These are phyloP conservation scores for Congeria kusceri DNA, from an alignment of 2,888 invertebrate genomes.

Conservation along the genomic window DNA sequence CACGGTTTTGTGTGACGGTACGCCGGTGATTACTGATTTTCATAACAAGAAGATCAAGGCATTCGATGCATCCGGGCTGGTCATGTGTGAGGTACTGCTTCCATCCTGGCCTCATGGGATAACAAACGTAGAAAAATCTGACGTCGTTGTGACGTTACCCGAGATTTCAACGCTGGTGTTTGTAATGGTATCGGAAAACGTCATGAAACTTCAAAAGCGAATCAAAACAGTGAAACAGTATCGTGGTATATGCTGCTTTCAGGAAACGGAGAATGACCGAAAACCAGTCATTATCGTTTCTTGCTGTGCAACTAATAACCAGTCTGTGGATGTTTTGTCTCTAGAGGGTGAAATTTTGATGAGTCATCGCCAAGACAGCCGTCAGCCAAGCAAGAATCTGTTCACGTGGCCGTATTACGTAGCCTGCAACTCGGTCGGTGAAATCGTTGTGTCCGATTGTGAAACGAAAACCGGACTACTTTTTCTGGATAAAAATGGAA, in stretches of 20 bases:
- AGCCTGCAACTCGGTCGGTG: constrained; percentile 61
- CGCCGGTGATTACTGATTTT: constrained; percentile 72
- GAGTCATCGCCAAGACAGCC: constrained; percentile 66
- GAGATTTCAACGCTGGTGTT: constrained; percentile 71
- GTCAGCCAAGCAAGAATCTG: constrained; percentile 62
- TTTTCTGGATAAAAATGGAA: constrained; percentile 63
- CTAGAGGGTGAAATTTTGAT: constrained; percentile 68
- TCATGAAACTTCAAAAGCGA: constrained; percentile 66
- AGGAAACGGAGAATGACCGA: constrained; percentile 37
- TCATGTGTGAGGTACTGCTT: constrained; percentile 67
- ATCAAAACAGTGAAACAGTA: constrained; percentile 72
- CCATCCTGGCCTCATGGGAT: constrained; percentile 74
- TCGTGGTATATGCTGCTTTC: constrained; percentile 67
- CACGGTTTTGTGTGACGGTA: constrained; percentile 70
- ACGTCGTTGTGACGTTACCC: constrained; percentile 69
- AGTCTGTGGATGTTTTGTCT: constrained; percentile 69
- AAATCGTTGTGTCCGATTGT: constrained; percentile 71
- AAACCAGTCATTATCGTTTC: constrained; percentile 69
- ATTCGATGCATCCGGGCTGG: constrained; percentile 68
- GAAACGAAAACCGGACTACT: constrained; percentile 70
- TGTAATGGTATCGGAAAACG: constrained; percentile 64
- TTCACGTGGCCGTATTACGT: constrained; percentile 75
- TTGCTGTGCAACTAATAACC: constrained; percentile 70
- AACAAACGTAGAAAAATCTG: constrained; percentile 62
- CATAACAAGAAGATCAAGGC: constrained; percentile 74